Conservation (phyloP, 2,888 invertebrate species). For the Auanema sp. region DNA sequence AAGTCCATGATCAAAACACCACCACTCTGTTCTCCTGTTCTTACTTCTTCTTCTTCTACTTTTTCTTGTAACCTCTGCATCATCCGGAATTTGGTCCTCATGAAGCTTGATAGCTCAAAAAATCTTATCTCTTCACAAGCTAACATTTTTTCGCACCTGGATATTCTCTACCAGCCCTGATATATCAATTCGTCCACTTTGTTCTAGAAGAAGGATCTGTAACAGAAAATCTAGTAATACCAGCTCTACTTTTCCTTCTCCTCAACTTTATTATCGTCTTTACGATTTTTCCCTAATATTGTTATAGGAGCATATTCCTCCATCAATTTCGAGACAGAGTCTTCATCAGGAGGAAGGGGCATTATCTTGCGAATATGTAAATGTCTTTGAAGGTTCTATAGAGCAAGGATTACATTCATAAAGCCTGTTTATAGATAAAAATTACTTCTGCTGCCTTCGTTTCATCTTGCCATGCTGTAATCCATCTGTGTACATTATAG, state of each 20-base stretch:
- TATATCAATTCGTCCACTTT: conserved; percentile 55
- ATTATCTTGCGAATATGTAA: conserved; percentile 52
- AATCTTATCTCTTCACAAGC: too few relatives aligned
- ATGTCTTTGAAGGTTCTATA: conserved; percentile 51
- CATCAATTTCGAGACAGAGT: conserved; percentile 25
- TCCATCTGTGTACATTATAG: conserved; percentile 58
- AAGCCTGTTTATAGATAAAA: not conserved
- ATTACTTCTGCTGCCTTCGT: conserved; percentile 41
- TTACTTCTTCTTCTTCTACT: conserved; percentile 41
- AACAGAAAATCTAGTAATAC: conserved; percentile 5
- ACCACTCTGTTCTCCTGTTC: conserved; percentile 44
- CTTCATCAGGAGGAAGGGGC: conserved; percentile 27
- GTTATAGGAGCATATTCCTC: conserved; percentile 50
- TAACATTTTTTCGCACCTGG: conserved; percentile 21
- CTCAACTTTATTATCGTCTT: conserved; percentile 39
- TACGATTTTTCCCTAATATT: conserved; percentile 47
- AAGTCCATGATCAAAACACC: conserved; percentile 58
- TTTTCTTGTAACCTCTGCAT: conserved; percentile 54
- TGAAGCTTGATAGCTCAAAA: conserved; percentile 51
- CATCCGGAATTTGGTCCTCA: conserved; percentile 57
- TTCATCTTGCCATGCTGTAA: conserved; percentile 54
- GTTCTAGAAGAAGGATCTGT: conserved; percentile 45
- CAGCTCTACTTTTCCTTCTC: not conserved
- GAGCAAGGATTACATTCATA: conserved; percentile 1
- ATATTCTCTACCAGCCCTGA: conserved; percentile 42